These are phyloP conservation scores for Sinonovacula constricta DNA, from an alignment of 1,140 invertebrate species.

Conservation along the genomic window DNA sequence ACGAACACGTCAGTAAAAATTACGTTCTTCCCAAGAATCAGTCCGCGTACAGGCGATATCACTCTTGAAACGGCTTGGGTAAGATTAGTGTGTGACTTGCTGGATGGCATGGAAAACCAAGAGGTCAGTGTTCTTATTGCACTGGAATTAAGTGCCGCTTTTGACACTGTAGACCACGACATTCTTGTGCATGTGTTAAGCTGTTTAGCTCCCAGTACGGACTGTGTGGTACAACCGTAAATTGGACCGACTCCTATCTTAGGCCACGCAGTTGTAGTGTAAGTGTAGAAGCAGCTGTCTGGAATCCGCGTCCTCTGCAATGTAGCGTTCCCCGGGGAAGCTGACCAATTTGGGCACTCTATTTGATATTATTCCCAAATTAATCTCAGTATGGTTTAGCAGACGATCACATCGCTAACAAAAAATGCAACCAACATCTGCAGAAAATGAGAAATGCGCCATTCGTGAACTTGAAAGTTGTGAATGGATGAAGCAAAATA, in stretches of 20 bases:
- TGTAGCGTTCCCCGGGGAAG: constrained; percentile 13
- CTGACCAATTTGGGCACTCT: not conserved
- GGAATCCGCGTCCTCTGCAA: not conserved
- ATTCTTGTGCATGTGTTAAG: constrained; percentile 5
- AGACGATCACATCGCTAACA: not conserved
- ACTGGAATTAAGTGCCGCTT: constrained; percentile 11
- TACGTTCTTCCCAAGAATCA: constrained; percentile 17
- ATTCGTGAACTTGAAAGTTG: too few relatives aligned
- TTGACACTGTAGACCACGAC: constrained; percentile 7
- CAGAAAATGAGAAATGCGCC: too few relatives aligned
- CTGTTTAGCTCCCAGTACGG: constrained; percentile 14
- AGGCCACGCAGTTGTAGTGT: constrained; percentile 21
- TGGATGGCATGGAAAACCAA: constrained; percentile 31
- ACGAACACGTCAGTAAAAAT: constrained; percentile 15
- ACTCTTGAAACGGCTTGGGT: constrained; percentile 23
- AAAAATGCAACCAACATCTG: too few relatives aligned
- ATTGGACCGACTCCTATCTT: constrained; percentile 17
- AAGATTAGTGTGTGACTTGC: constrained; percentile 21
- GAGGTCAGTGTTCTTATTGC: constrained; percentile 13
- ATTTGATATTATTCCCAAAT: not conserved
- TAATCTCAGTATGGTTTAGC: not conserved
- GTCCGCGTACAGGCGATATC: constrained; percentile 17
- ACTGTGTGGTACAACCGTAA: not conserved
- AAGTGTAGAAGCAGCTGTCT: not conserved
- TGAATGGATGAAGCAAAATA: too few relatives aligned